Conservation (phyloP, 2,113 vertebrate species). For the Alethe castanea region DNA sequence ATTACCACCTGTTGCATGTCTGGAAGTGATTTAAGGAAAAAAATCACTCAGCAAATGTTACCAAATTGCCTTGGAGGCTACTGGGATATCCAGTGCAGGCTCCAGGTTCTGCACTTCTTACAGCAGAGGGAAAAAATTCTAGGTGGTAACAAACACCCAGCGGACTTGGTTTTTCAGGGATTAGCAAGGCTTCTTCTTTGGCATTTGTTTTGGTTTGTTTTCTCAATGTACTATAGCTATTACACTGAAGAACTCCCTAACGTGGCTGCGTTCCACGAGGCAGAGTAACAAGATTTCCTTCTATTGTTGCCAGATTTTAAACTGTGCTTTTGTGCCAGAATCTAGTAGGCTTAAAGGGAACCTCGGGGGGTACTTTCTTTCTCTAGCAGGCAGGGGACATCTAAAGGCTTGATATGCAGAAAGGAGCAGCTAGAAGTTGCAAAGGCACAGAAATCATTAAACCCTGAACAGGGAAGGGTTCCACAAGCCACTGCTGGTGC, state of each 20-base stretch:
- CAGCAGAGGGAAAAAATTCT: background rate
- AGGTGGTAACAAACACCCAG: background rate
- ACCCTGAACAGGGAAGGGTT: background rate
- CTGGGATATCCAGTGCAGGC: background rate
- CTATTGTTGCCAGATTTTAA: background rate
- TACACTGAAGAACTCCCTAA: background rate
- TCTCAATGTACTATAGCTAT: background rate
- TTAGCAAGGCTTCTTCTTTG: background rate
- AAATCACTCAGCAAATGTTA: background rate
- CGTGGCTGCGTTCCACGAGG: background rate
- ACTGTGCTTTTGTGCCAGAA: background rate
- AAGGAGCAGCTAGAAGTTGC: background rate
- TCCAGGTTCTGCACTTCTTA: background rate
- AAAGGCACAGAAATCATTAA: background rate
- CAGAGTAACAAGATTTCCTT: background rate
- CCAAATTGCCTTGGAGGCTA: background rate
- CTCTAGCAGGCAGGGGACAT: background rate
- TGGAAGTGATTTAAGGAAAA: background rate
- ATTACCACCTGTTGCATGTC: background rate
- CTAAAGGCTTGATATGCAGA: background rate
- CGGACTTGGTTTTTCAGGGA: background rate
- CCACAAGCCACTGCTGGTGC: background rate
- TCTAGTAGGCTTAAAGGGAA: background rate
- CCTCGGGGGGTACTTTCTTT: background rate
- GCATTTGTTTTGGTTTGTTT: background rate